Evolutionary conservation across 2,888 invertebrate species (phyloP).

Genomic region (Hirtodrosophila cameraria): DNA sequence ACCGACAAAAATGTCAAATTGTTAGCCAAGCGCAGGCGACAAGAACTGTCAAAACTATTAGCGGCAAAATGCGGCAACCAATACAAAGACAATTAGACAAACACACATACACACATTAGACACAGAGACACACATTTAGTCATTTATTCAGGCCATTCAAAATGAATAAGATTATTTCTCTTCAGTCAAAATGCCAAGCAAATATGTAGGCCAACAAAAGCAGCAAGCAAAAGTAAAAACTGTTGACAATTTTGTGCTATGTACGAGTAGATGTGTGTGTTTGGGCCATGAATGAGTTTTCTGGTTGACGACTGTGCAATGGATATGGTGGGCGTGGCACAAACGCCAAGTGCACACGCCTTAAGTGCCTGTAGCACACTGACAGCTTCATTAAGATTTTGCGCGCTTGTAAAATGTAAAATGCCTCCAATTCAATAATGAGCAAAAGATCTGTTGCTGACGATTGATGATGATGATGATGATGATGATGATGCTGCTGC

Average conservation of each 20-base stretch:
- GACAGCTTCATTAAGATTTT: slow-evolving; percentile 72
- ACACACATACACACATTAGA: slow-evolving; percentile 19
- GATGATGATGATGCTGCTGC: slow-evolving; percentile 18
- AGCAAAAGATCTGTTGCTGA: slow-evolving; percentile 28
- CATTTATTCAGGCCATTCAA: slow-evolving; percentile 64
- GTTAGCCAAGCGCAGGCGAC: slow-evolving; percentile 64
- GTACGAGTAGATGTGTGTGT: slow-evolving; percentile 7
- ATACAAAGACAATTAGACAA: slow-evolving; percentile 14
- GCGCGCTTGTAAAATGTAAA: slow-evolving; percentile 26
- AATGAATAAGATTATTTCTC: slow-evolving; percentile 70
- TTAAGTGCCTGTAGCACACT: slow-evolving; percentile 62
- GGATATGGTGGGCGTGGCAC: slow-evolving; percentile 45
- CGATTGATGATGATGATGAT: slow-evolving; percentile 8
- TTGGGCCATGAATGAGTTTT: slow-evolving; percentile 57
- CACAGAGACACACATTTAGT: slow-evolving; percentile 1
- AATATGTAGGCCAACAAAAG: slow-evolving; percentile 67
- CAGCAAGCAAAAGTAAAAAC: slow-evolving; percentile 36
- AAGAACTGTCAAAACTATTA: slow-evolving; percentile 75
- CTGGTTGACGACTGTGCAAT: slow-evolving; percentile 3
- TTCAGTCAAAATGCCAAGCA: slow-evolving; percentile 68
- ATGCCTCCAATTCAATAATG: slow-evolving; percentile 51
- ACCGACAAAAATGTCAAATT: slow-evolving; percentile 53
- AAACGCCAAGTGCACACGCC: slow-evolving; percentile 58
- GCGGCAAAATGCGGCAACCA: slow-evolving; percentile 45
- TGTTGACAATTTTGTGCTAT: slow-evolving; percentile 57